Evolutionary conservation across 2,797 vertebrate genomes (phyloP).

Genomic region (Phaenicophaeus curvirostris): DNA sequence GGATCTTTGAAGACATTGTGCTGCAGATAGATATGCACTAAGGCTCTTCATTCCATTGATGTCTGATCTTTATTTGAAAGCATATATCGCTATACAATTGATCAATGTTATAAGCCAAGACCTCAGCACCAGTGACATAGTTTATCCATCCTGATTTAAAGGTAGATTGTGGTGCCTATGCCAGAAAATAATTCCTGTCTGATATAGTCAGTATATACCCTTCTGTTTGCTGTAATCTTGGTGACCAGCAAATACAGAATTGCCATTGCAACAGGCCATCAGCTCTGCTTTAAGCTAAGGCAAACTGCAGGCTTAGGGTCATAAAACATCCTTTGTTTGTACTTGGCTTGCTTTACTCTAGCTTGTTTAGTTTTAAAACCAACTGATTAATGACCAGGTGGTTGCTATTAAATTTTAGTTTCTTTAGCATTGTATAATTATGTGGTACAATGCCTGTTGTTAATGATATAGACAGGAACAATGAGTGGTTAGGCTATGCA

Average conservation of each 20-base stretch:
- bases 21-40: neutral
- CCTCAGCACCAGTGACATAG: neutral
- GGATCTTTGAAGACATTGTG: neutral
- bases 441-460: neutral
- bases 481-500: neutral
- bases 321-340: neutral
- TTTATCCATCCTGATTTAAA: neutral
- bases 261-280: neutral
- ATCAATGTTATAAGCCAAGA: neutral
- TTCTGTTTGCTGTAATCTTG: neutral
- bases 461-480: neutral
- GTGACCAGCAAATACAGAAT: neutral
- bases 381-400: neutral
- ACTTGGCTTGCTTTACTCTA: neutral
- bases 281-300: neutral
- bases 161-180: neutral
- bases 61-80: neutral
- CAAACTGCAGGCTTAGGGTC: neutral
- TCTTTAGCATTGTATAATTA: neutral
- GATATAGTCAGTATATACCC: neutral
- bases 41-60: neutral
- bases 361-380: neutral
- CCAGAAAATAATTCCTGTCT: slow-evolving; percentile 16
- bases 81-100: neutral
- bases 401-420: neutral